A percentile compares a stretch with the other conserved stretches of the same genome.
Evolutionary conservation across 2,888 invertebrate species (phyloP).

Genomic region (Pollenia griseotomentosa): DNA sequence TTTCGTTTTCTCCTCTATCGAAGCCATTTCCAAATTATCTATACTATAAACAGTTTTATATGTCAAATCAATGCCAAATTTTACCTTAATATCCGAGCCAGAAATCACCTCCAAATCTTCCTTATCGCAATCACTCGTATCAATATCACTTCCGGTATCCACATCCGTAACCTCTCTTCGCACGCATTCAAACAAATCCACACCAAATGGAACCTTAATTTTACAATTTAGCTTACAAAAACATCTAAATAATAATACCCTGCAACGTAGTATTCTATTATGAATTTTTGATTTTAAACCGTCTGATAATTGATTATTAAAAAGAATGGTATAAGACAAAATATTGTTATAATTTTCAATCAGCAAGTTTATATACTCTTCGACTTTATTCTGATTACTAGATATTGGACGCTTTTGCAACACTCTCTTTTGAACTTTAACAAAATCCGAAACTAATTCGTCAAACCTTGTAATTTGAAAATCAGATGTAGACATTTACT

Average conservation of each 20-base stretch:
- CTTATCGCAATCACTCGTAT: not conserved
- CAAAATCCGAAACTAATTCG: not conserved
- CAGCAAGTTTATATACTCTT: conserved; percentile 26
- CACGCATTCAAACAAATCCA: conserved; percentile 30
- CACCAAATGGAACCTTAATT: conserved; percentile 32
- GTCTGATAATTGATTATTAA: not conserved
- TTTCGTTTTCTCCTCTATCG: too few relatives aligned
- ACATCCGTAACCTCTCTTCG: not conserved
- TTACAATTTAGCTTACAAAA: conserved; percentile 27
- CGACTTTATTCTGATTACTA: not conserved
- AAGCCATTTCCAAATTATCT: conserved; percentile 9
- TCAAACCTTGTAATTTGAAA: conserved; percentile 3
- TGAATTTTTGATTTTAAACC: not conserved
- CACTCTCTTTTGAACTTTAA: not conserved
- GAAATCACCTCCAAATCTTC: too few relatives aligned
- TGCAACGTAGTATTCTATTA: conserved; percentile 11
- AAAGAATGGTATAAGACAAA: not conserved
- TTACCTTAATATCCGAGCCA: too few relatives aligned
- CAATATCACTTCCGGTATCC: conserved; percentile 8
- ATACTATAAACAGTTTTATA: not conserved
- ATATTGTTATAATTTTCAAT: conserved; percentile 13
- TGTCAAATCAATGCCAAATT: too few relatives aligned
- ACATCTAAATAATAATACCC: conserved; percentile 23
- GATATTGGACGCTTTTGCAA: conserved; percentile 27
- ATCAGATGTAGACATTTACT: conserved; percentile 8